Evolutionary conservation across 2,113 vertebrate genomes (phyloP).

Genomic region (Pygoscelis adeliae): DNA sequence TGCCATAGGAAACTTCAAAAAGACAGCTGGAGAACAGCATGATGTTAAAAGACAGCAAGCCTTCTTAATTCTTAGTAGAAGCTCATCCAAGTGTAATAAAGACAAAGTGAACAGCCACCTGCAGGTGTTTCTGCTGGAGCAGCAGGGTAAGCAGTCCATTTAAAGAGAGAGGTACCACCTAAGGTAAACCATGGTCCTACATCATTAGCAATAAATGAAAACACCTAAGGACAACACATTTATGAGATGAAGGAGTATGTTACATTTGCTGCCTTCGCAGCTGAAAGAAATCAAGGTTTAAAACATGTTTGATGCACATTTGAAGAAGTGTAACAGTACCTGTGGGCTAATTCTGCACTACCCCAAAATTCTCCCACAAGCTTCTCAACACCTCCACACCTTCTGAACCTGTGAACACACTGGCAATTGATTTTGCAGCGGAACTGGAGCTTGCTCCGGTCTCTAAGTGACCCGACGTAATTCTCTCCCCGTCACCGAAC

Average conservation of each 20-base stretch:
- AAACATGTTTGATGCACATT: rapidly evolving
- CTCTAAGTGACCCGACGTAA: not conserved
- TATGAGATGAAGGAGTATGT: not conserved
- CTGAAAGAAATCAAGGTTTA: not conserved
- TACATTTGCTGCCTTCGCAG: not conserved
- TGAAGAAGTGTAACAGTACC: not conserved
- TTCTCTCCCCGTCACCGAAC: not conserved
- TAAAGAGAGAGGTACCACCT: not conserved
- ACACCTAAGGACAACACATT: not conserved
- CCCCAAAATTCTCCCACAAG: not conserved
- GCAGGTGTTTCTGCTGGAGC: not conserved
- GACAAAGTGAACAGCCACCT: not conserved
- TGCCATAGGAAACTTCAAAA: not conserved
- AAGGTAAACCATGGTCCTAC: not conserved
- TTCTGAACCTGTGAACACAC: not conserved
- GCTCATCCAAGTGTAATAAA: not conserved
- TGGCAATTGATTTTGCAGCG: rapidly evolving
- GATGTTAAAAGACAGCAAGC: not conserved
- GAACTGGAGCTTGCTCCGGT: not conserved
- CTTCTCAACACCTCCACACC: not conserved
- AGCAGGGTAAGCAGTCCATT: not conserved
- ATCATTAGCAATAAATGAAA: not conserved
- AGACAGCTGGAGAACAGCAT: not conserved
- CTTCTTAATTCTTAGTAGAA: not conserved
- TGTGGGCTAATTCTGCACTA: not conserved